Evolutionary conservation across 1,140 invertebrate species (phyloP).

Genomic region (Metaphire vulgaris): DNA sequence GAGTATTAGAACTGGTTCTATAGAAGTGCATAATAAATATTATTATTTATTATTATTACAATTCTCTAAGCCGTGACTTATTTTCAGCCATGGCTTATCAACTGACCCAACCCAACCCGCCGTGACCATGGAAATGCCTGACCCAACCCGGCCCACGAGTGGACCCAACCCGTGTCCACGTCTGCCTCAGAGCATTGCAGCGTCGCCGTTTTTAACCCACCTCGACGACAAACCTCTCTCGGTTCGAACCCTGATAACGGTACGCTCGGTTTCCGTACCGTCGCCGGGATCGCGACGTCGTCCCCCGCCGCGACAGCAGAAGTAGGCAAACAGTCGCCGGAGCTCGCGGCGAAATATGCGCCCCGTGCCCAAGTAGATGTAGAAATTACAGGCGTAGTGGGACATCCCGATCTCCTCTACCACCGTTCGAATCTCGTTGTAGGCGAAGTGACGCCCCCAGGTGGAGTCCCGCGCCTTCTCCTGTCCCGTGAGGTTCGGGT

Average conservation of each 20-base stretch:
- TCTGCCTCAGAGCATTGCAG: neutral
- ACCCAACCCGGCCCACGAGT: too few species aligned
- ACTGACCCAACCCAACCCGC: too few species aligned
- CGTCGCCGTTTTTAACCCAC: neutral
- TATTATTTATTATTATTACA: too few species aligned
- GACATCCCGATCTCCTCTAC: constrained; percentile 44
- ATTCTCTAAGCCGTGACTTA: too few species aligned
- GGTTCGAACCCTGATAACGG: neutral
- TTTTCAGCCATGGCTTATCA: too few species aligned
- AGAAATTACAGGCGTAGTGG: constrained; percentile 49
- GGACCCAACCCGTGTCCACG: too few species aligned
- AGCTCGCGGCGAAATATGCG: constrained; percentile 42
- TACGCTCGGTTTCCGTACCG: neutral
- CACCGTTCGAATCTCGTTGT: constrained; percentile 37
- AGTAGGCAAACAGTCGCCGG: constrained; percentile 32
- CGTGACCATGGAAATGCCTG: too few species aligned
- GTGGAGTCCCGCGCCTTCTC: constrained; percentile 33
- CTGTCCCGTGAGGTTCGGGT: constrained; percentile 21
- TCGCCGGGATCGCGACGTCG: neutral
- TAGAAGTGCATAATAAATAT: too few species aligned
- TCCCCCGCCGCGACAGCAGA: constrained; percentile 9
- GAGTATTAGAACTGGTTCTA: too few species aligned
- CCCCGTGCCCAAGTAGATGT: constrained; percentile 48
- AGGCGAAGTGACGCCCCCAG: constrained; percentile 42
- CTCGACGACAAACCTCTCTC: neutral